Conservation (phyloP, 2,113 vertebrate species). For the Prionailurus viverrinus region DNA sequence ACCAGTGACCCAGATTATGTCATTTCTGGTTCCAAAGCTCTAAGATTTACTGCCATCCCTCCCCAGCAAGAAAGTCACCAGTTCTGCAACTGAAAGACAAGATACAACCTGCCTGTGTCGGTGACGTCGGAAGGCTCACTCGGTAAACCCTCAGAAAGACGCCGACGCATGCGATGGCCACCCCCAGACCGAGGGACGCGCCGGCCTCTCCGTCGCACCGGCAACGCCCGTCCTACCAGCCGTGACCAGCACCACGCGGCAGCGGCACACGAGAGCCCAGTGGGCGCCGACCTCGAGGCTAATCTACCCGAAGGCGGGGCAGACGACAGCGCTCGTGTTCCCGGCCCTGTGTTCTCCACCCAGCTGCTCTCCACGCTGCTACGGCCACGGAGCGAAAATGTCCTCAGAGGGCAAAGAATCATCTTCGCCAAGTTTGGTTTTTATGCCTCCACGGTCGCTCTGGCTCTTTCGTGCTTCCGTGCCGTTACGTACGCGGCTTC, state of each 20-base stretch:
- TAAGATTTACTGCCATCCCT: background rate
- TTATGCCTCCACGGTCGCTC: background rate
- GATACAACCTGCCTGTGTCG: background rate
- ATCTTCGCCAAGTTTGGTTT: background rate
- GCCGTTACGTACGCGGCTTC: fast-evolving
- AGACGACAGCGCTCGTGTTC: background rate
- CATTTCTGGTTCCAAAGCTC: background rate
- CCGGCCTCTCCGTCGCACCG: background rate
- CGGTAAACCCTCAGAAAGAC: background rate
- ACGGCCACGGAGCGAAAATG: fast-evolving
- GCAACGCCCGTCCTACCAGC: too few species aligned
- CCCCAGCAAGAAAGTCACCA: background rate
- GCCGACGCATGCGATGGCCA: background rate
- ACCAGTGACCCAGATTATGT: background rate
- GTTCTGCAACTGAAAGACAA: background rate
- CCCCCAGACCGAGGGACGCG: background rate
- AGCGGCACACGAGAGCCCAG: background rate
- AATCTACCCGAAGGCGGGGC: background rate
- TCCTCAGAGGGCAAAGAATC: background rate
- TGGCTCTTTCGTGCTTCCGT: background rate
- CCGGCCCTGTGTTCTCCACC: background rate
- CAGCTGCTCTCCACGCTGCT: background rate
- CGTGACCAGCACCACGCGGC: fast-evolving
- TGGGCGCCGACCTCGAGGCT: background rate
- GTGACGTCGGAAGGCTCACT: background rate